Evolutionary conservation across 2,888 invertebrate genomes (phyloP).

Genomic region (Cyrtodaria siliqua): DNA sequence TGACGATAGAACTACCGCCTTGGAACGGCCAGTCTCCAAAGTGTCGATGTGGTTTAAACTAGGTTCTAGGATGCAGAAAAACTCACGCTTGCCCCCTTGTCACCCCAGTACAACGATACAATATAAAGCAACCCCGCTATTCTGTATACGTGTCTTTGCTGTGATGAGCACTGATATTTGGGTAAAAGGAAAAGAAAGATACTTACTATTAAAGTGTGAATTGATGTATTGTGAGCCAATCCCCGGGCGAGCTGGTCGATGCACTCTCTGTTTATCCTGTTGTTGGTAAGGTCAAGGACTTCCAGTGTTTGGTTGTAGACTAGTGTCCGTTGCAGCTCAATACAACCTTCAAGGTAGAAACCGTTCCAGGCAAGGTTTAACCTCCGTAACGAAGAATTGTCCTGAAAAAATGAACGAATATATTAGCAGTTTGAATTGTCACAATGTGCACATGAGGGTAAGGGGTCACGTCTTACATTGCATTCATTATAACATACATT

Average conservation of each 20-base stretch:
- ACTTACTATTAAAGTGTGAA: slow-evolving; percentile 65
- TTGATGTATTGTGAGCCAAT: slow-evolving; percentile 65
- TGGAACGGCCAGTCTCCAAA: too few relatives aligned
- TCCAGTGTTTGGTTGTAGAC: slow-evolving; percentile 65
- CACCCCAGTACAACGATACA: too few relatives aligned
- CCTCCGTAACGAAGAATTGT: slow-evolving; percentile 62
- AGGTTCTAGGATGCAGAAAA: too few relatives aligned
- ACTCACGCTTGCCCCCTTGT: too few relatives aligned
- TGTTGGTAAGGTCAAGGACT: slow-evolving; percentile 69
- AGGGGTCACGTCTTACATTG: background rate
- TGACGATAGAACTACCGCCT: too few relatives aligned
- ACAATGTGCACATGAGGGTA: too few relatives aligned
- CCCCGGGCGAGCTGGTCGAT: slow-evolving; percentile 67
- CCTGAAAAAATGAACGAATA: slow-evolving; percentile 65
- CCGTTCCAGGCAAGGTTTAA: slow-evolving; percentile 77
- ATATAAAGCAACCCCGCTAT: too few relatives aligned
- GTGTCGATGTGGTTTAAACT: too few relatives aligned
- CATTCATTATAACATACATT: background rate
- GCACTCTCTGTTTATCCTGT: slow-evolving; percentile 73
- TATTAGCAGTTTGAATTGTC: too few relatives aligned
- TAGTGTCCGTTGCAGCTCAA: slow-evolving; percentile 64
- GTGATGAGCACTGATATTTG: background rate
- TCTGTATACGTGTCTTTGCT: too few relatives aligned
- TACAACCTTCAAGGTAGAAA: slow-evolving; percentile 72
- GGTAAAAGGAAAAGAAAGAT: background rate